A percentile compares a stretch with the other conserved stretches of the same genome.
phyloP scores from a whole-genome alignment of 2,113 vertebrate species.

The Oryzias curvinotus region DNA sequence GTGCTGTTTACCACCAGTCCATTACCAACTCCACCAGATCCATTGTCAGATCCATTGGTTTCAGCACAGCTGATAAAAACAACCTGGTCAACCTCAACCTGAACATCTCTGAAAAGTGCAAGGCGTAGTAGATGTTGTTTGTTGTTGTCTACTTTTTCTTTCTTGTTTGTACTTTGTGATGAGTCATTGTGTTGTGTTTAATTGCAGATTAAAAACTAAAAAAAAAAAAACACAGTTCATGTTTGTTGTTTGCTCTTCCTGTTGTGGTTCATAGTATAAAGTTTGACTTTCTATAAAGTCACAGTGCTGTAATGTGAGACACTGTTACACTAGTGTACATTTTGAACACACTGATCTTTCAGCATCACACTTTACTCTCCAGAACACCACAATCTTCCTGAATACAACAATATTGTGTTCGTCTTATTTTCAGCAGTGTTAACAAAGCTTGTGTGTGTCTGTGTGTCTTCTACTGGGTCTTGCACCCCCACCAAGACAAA shows the following conservation, averaged over 20 bases:
- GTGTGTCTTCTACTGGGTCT: conserved; percentile 58
- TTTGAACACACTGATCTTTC: not conserved
- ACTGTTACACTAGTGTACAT: not conserved
- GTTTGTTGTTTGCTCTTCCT: conserved; percentile 55
- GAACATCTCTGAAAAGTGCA: conserved; percentile 58
- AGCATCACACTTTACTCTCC: not conserved
- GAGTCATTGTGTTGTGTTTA: conserved; percentile 53
- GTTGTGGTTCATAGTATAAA: conserved; percentile 36
- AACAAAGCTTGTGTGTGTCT: conserved; percentile 35
- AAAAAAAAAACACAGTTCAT: conserved; percentile 54
- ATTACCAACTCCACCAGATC: conserved; percentile 18
- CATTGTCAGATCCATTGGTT: conserved; percentile 64
- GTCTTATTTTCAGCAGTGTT: not conserved
- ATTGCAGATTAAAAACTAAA: conserved; percentile 64
- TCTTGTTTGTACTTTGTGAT: conserved; percentile 41
- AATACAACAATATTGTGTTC: not conserved
- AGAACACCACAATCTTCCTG: not conserved
- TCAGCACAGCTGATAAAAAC: conserved; percentile 21
- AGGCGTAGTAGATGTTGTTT: conserved; percentile 47
- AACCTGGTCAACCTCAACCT: conserved; percentile 68
- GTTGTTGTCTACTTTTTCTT: conserved; percentile 53
- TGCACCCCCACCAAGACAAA: conserved; percentile 21
- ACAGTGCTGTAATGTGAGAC: not conserved
- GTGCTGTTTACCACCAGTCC: conserved; percentile 72
- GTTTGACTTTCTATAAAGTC: not conserved